A percentile compares a stretch with the other conserved stretches of the same genome.
Conservation (phyloP, 1,140 invertebrate genomes). For the Stegodyphus dumicola region DNA sequence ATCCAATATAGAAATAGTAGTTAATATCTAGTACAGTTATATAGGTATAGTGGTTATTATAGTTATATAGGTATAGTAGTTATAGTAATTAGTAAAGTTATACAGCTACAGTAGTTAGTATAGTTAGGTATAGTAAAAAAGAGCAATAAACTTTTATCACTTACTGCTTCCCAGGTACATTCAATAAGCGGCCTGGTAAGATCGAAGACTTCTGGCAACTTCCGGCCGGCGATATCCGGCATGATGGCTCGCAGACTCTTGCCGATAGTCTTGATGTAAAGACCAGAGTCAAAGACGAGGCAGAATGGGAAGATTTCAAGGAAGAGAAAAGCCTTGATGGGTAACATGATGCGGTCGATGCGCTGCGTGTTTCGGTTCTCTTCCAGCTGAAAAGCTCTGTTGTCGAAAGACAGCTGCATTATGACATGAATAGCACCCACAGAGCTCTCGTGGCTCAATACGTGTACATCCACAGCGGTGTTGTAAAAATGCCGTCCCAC, state of each 20-base stretch:
- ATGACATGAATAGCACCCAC: constrained; percentile 94
- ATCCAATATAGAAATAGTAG: too few species aligned
- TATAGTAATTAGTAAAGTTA: too few species aligned
- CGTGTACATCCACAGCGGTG: constrained; percentile 90
- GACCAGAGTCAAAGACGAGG: constrained; percentile 93
- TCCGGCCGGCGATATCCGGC: constrained; percentile 72
- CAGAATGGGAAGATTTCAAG: constrained; percentile 99
- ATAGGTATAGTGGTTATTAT: too few species aligned
- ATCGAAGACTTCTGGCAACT: constrained; percentile 56
- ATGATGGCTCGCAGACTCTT: constrained; percentile 92
- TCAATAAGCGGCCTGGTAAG: constrained; percentile 62
- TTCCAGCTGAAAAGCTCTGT: constrained; percentile 75
- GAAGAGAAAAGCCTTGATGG: constrained; percentile 83
- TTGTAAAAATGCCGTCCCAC: constrained; percentile 92
- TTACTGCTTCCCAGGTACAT: constrained; percentile 63
- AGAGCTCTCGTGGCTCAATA: constrained; percentile 84
- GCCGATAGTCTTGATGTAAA: constrained; percentile 89
- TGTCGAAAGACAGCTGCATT: constrained; percentile 94
- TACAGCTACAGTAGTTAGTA: background rate
- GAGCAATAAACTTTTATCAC: constrained; percentile 52
- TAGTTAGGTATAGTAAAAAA: background rate
- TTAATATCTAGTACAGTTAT: too few species aligned
- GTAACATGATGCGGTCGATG: constrained; percentile 70
- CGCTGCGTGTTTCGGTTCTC: constrained; percentile 61
- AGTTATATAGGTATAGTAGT: too few species aligned